Conservation (phyloP, 2,113 vertebrate species). For the Perca flavescens region DNA sequence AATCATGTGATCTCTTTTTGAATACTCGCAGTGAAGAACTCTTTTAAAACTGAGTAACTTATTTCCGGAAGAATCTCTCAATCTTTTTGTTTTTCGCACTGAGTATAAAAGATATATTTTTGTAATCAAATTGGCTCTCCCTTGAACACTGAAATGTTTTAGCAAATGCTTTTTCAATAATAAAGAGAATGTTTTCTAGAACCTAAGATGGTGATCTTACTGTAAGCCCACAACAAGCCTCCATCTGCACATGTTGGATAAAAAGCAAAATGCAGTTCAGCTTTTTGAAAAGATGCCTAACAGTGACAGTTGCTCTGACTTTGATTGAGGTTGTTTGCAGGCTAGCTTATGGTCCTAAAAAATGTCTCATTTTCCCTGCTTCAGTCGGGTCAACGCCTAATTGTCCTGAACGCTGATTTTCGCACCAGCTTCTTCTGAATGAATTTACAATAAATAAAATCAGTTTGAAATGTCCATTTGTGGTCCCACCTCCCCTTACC, state of each 20-base stretch:
- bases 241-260: neutral
- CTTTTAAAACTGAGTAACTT: slow-evolving; percentile 34
- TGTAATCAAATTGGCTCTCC: slow-evolving; percentile 48
- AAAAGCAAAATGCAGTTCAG: neutral
- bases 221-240: neutral
- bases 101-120: slow-evolving; percentile 46
- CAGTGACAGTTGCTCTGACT: neutral
- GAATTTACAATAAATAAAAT: neutral
- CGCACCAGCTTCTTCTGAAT: slow-evolving; percentile 20
- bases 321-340: slow-evolving; percentile 3
- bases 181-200: neutral
- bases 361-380: neutral
- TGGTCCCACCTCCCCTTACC: slow-evolving; percentile 3
- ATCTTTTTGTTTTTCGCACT: slow-evolving; percentile 9
- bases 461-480: slow-evolving; percentile 17
- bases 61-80: slow-evolving; percentile 18
- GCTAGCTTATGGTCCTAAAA: neutral
- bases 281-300: neutral
- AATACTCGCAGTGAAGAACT: slow-evolving; percentile 33
- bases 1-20: neutral
- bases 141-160: slow-evolving; percentile 17
- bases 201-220: neutral
- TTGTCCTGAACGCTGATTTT: slow-evolving; percentile 14
- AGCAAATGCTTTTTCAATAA: slow-evolving; percentile 9
- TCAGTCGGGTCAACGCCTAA: slow-evolving; percentile 7